Percentiles rank a stretch among this genome's conserved stretches.
These are phyloP conservation scores for Nycticorax nycticorax DNA, from an alignment of 2,113 vertebrate species.

Conservation along the genomic window DNA sequence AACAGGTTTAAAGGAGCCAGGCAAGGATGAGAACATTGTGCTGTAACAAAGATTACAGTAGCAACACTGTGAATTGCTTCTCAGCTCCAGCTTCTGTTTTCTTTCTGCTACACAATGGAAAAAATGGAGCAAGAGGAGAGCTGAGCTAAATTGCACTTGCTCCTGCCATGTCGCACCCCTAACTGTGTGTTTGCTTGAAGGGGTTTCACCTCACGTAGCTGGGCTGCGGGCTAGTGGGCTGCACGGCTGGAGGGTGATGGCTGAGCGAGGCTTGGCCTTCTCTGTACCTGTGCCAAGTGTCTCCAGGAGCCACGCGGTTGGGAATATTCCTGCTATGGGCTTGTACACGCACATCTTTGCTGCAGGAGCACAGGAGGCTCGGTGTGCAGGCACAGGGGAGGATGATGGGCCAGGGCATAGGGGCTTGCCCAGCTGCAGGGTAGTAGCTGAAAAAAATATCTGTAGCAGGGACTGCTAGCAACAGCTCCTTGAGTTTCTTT, in stretches of 20 bases:
- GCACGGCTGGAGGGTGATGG: neutral
- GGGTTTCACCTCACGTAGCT: neutral
- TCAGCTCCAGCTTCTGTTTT: constrained; percentile 1
- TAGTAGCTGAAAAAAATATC: neutral
- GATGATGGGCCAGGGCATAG: neutral
- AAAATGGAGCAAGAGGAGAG: neutral
- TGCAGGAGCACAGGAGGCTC: neutral
- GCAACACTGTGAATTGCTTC: neutral
- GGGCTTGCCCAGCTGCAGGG: neutral
- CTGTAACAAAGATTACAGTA: constrained; percentile 36
- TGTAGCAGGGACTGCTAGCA: neutral
- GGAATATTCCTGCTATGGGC: neutral
- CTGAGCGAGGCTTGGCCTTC: neutral
- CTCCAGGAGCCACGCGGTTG: neutral
- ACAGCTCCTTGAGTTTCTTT: neutral
- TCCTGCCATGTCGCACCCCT: neutral
- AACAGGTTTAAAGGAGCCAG: constrained; percentile 43
- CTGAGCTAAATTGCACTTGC: neutral
- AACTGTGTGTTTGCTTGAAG: neutral
- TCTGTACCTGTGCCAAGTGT: neutral
- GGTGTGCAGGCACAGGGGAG: rapidly evolving
- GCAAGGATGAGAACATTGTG: constrained; percentile 33
- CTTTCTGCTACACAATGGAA: neutral
- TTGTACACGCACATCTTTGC: rapidly evolving
- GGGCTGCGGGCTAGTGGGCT: neutral